A percentile compares a stretch with the other conserved stretches of the same genome.
phyloP scores from a whole-genome alignment of 2,797 vertebrate species.

The Alectoris magna region DNA sequence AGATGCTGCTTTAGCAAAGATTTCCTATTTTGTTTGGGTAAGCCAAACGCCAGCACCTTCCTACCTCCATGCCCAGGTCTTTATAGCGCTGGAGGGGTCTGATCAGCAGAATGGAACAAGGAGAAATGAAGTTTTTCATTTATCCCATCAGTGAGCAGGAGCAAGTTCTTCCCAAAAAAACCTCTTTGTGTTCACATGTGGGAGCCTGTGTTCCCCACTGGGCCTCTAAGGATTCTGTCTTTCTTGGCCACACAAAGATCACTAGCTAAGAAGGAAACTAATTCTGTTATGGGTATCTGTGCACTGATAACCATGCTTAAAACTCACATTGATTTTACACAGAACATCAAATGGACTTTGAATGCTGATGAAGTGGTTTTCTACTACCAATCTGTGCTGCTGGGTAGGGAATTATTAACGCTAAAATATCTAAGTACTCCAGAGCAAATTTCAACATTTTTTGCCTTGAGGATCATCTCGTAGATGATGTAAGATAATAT shows the following conservation, averaged over 20 bases:
- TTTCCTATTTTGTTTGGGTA: not conserved
- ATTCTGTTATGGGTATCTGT: not conserved
- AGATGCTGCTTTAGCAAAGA: not conserved
- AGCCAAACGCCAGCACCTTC: not conserved
- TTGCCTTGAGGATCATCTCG: conserved; percentile 29
- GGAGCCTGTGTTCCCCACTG: not conserved
- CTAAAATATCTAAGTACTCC: conserved; percentile 22
- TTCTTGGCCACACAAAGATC: not conserved
- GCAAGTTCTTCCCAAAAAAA: not conserved
- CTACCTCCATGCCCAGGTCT: rapidly evolving
- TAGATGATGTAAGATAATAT: conserved; percentile 28
- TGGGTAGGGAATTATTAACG: conserved; percentile 25
- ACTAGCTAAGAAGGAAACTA: not conserved
- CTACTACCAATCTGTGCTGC: conserved; percentile 33
- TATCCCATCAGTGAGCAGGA: not conserved
- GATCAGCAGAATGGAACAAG: not conserved
- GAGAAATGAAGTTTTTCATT: not conserved
- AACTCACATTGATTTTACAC: conserved; percentile 15
- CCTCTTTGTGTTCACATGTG: rapidly evolving
- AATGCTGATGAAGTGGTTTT: conserved; percentile 11
- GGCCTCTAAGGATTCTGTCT: not conserved
- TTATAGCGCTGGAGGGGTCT: not conserved
- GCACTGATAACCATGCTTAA: not conserved
- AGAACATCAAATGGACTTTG: conserved; percentile 28
- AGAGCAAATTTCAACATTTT: conserved; percentile 32